Conservation (phyloP, 23 tunicate species). For the Halocynthia roretzi region DNA sequence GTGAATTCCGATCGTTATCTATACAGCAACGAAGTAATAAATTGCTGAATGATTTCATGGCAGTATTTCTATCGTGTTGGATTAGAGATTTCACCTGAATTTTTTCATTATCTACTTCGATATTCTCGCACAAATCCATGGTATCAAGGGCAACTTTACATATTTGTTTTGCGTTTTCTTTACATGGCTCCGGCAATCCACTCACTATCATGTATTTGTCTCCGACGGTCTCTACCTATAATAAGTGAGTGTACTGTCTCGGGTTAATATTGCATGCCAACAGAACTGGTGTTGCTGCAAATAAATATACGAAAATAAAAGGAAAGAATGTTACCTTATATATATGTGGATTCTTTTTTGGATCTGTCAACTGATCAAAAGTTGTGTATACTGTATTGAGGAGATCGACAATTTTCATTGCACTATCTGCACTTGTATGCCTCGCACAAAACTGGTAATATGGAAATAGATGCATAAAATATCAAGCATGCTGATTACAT, state of each 20-base stretch:
- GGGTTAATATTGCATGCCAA: too few relatives aligned
- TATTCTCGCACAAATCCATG: slow-evolving; percentile 56
- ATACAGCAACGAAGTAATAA: neutral
- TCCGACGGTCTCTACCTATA: slow-evolving; percentile 97
- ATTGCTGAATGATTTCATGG: neutral
- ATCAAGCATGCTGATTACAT: too few relatives aligned
- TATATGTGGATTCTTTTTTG: slow-evolving; percentile 69
- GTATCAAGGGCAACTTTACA: slow-evolving; percentile 81
- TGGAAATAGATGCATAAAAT: neutral
- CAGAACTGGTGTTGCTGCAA: too few relatives aligned
- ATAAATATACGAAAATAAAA: too few relatives aligned
- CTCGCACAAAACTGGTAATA: slow-evolving; percentile 67
- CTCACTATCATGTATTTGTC: slow-evolving; percentile 98
- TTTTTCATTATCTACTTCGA: slow-evolving; percentile 46
- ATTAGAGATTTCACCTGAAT: slow-evolving; percentile 46
- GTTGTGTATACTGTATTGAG: slow-evolving; percentile 78
- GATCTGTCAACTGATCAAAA: slow-evolving; percentile 81
- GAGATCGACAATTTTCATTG: slow-evolving; percentile 77
- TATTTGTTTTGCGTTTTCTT: slow-evolving; percentile 77
- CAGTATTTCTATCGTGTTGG: neutral
- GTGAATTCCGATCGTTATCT: slow-evolving; percentile 89
- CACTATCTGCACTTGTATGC: slow-evolving; percentile 73
- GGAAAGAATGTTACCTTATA: slow-evolving; percentile 52
- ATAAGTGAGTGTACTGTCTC: neutral
- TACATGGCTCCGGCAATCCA: slow-evolving; percentile 85